Evolutionary conservation across 2,113 vertebrate genomes (phyloP), one percentile per base, ranked within the genome.

Genomic region (Lamprotornis superbus): DNA sequence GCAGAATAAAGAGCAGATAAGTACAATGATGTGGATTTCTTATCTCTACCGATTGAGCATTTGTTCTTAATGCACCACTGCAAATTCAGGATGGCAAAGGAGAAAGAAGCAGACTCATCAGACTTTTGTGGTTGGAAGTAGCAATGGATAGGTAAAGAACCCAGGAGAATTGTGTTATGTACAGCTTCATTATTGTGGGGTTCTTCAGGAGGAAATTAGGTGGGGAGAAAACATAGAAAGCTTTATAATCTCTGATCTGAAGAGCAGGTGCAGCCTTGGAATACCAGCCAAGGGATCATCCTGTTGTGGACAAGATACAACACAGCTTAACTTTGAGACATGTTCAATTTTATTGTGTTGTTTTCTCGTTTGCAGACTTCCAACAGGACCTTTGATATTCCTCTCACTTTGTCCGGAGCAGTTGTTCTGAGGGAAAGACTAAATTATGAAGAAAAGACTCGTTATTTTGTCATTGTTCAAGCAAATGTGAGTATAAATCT

Each of bases 371-470:
- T 96, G 28, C 97, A 99, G 99, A 87, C 96, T 46, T 99, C 99
- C 57, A 99, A 99, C 74, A 93, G 97, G 60, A 99, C 99, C 40
- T 99, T 99, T 96, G 98, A 98, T 85, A 99, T 99, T 40, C 98
- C 98, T 18, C 99, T 99, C 85, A 99, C 99, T 74, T 96, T 99
- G 80, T 99, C 99, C 9, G 99, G 99, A 97, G 96, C 98, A 53
- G 98, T 99, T 31, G 98, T 98, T 86, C 98, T 99, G 84, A 98
- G 98, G 35, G 98, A 99, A 95, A 99, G 99, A 68, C 98, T 99
- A 14, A 99, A 99, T 97, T 99, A 99, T 35, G 99, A 99, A 97
- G 99, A 99, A 69, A 99, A 98, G 94, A 99, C 98, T 2, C 99
- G 98, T 55, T 99, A 99, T 91, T 98, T 98, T 95, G 98, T 99